Percentiles rank a stretch among this genome's conserved stretches.
Evolutionary conservation across 2,888 invertebrate genomes (phyloP).

Genomic region (Mongoloraphidia duomilia): DNA sequence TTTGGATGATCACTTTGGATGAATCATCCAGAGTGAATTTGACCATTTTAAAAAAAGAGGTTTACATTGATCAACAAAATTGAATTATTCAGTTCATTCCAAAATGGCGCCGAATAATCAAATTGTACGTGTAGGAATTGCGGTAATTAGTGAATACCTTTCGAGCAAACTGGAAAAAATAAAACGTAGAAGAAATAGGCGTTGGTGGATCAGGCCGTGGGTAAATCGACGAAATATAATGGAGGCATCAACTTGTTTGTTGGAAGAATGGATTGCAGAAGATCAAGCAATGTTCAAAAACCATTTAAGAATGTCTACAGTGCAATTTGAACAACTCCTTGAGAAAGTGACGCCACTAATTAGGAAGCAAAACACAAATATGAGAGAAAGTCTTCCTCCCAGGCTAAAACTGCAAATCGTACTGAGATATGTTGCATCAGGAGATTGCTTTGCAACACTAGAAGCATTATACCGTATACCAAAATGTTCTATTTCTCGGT

Average conservation of each 20-base stretch:
- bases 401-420: slow-evolving; percentile 8
- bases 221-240: too few species aligned
- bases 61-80: not conserved
- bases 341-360: slow-evolving; percentile 7
- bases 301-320: slow-evolving; percentile 7
- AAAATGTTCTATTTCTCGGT: not conserved
- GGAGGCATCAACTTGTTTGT: slow-evolving; percentile 8
- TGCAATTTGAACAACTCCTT: slow-evolving; percentile 4
- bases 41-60: too few species aligned
- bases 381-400: slow-evolving; percentile 7
- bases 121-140: too few species aligned
- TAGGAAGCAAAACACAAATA: slow-evolving; percentile 7
- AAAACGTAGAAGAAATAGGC: too few species aligned
- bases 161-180: too few species aligned
- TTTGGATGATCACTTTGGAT: too few species aligned
- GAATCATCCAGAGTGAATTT: too few species aligned
- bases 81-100: too few species aligned
- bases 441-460: slow-evolving; percentile 6
- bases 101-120: too few species aligned
- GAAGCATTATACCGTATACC: slow-evolving; percentile 4
- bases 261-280: slow-evolving; percentile 12
- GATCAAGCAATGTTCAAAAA: slow-evolving; percentile 6
- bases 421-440: slow-evolving; percentile 8
- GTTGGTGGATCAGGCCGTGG: too few species aligned
- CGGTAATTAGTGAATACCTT: too few species aligned